Percentiles rank a stretch among this genome's conserved stretches.
phyloP scores from a whole-genome alignment of 1,140 invertebrate genomes.

The Carposina sasakii region DNA sequence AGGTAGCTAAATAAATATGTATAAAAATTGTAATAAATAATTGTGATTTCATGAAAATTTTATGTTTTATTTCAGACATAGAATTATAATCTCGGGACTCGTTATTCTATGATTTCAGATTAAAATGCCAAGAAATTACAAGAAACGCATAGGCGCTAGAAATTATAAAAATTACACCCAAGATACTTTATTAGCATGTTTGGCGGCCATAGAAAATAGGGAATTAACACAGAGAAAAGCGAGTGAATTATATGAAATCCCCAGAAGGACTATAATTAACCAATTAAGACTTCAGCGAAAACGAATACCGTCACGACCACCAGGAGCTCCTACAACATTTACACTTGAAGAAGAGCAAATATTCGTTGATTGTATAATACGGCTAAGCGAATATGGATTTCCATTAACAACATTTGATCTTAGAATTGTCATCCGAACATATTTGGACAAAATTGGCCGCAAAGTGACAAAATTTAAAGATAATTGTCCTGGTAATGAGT shows the following conservation, averaged over 20 bases:
- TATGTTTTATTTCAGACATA: too few relatives aligned
- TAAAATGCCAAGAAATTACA: too few relatives aligned
- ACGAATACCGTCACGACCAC: neutral
- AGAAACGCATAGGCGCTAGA: too few relatives aligned
- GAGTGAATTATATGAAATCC: conserved; percentile 12
- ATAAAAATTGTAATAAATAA: too few relatives aligned
- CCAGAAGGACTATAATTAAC: conserved; percentile 11
- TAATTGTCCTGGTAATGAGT: conserved; percentile 18
- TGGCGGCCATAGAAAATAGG: conserved; percentile 10
- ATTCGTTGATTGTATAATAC: neutral
- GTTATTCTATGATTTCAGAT: too few relatives aligned
- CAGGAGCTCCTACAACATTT: neutral
- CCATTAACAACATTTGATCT: neutral
- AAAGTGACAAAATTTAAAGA: conserved; percentile 15
- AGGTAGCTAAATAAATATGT: too few relatives aligned
- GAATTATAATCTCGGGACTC: too few relatives aligned
- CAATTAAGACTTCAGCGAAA: conserved; percentile 20
- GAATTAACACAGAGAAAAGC: conserved; percentile 6
- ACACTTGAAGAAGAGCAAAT: neutral
- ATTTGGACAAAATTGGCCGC: conserved; percentile 13
- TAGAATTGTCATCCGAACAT: conserved; percentile 4
- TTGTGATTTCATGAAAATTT: too few relatives aligned
- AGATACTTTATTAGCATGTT: conserved; percentile 8
- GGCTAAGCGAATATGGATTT: neutral
- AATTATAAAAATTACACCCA: conserved; percentile 18